Evolutionary conservation across 1,140 invertebrate genomes (phyloP).

Genomic region (Drosophila funebris): DNA sequence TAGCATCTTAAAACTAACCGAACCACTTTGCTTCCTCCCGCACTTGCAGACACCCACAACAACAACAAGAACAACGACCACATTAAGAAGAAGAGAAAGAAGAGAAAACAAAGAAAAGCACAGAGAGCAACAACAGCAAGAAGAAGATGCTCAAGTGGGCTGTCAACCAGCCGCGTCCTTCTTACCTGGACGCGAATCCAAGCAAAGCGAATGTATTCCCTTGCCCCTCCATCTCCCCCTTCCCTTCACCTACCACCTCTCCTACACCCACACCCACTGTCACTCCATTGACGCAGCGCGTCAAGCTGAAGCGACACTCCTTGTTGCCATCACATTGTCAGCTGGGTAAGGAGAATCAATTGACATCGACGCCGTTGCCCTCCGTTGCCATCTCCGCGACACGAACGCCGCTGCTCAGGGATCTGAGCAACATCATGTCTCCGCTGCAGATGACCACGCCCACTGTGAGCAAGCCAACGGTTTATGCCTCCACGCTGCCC

Average conservation of each 20-base stretch:
- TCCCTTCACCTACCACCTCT: neutral
- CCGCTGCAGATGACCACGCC: constrained; percentile 22
- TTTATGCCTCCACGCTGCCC: constrained; percentile 66
- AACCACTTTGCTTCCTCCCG: constrained; percentile 19
- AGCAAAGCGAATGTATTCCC: constrained; percentile 9
- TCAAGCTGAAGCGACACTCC: constrained; percentile 48
- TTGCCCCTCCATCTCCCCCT: neutral
- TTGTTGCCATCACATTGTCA: neutral
- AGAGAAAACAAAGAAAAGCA: neutral
- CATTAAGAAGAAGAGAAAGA: neutral
- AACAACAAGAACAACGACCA: neutral
- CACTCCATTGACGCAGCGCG: constrained; percentile 12
- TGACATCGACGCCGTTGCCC: constrained; percentile 71
- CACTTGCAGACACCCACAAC: constrained; percentile 59
- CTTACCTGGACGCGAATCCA: constrained; percentile 47
- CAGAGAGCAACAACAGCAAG: neutral
- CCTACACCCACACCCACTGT: neutral
- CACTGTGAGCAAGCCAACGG: constrained; percentile 4
- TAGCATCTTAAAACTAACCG: constrained; percentile 27
- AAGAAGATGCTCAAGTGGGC: constrained; percentile 82
- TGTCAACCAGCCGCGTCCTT: constrained; percentile 70
- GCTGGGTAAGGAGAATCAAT: constrained; percentile 70
- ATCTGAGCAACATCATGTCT: constrained; percentile 72
- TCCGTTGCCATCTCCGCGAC: neutral
- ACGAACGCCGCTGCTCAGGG: constrained; percentile 53